These are phyloP conservation scores for Scomber japonicus DNA, from an alignment of 2,113 vertebrate genomes.

Conservation along the genomic window DNA sequence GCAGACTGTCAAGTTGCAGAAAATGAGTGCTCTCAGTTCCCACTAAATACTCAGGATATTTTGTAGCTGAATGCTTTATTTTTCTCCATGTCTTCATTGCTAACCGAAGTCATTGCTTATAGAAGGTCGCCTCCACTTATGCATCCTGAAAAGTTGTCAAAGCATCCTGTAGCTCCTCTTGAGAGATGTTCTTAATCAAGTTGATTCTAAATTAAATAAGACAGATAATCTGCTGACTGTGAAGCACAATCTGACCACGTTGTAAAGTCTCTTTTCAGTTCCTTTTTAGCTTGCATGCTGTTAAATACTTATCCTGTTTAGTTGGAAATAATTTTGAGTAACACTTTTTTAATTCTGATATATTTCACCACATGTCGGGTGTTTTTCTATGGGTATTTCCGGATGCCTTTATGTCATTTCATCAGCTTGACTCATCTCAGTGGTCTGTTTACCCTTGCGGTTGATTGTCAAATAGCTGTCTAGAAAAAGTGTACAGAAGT, in stretches of 20 bases:
- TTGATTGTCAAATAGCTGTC: neutral
- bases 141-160: neutral
- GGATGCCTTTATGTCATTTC: neutral
- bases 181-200: neutral
- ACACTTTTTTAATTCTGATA: neutral
- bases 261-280: too few relatives aligned
- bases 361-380: neutral
- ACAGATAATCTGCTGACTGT: neutral
- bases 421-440: neutral
- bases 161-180: neutral
- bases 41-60: neutral
- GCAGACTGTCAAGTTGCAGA: neutral
- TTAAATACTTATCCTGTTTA: neutral
- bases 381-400: conserved; percentile 44
- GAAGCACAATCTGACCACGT: too few relatives aligned
- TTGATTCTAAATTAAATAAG: neutral
- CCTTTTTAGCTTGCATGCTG: too few relatives aligned
- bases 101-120: neutral
- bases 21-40: neutral
- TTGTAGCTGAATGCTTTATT: neutral
- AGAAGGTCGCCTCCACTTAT: neutral
- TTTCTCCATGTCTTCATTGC: neutral
- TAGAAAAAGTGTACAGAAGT: neutral
- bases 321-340: too few relatives aligned
- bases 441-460: too few relatives aligned